These are phyloP conservation scores for Brachypodius melanocephalos DNA, from an alignment of 2,113 vertebrate genomes.

Conservation along the genomic window DNA sequence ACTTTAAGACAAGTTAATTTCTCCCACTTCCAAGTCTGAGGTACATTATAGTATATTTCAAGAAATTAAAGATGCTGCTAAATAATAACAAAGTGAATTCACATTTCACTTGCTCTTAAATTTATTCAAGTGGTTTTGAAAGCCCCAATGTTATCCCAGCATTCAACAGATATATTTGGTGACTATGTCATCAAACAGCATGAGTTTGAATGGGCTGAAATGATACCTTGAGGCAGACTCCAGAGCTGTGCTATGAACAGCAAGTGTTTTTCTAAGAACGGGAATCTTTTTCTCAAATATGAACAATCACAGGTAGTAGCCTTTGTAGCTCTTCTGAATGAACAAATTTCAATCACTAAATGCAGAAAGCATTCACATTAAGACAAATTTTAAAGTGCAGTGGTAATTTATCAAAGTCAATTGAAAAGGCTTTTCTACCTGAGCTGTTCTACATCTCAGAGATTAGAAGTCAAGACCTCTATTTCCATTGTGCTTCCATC, in stretches of 20 bases:
- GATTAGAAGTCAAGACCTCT: background rate
- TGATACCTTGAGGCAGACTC: background rate
- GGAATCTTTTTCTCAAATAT: background rate
- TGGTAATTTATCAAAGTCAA: background rate
- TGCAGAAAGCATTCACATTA: background rate
- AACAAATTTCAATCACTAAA: background rate
- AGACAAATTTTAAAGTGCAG: background rate
- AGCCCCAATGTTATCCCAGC: background rate
- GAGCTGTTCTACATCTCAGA: background rate
- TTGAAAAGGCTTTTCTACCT: background rate
- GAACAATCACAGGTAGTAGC: background rate
- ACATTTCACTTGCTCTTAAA: background rate
- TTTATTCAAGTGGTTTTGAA: background rate
- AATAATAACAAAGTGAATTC: background rate
- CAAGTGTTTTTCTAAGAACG: background rate
- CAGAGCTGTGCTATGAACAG: background rate
- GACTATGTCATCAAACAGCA: background rate
- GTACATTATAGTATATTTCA: background rate
- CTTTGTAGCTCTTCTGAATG: background rate
- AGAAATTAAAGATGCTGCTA: background rate
- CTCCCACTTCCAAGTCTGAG: conserved; percentile 15
- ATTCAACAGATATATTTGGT: background rate
- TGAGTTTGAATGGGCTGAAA: background rate
- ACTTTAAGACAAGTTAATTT: background rate
- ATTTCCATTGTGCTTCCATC: background rate